Evolutionary conservation across 2,888 invertebrate genomes (phyloP).

Genomic region (Athrips mouffetella): DNA sequence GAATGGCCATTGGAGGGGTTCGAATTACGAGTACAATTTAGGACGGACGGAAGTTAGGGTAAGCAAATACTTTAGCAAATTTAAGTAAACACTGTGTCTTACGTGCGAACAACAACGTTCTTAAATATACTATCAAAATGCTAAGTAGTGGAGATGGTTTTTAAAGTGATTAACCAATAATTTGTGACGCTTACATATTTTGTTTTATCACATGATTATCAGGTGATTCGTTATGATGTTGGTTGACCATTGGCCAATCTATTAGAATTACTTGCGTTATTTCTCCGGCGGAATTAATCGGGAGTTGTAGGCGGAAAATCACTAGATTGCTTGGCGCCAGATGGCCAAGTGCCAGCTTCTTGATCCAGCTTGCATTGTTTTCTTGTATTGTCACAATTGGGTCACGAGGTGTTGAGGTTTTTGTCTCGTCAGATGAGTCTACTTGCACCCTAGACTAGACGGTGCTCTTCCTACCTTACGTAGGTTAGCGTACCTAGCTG

Average conservation of each 20-base stretch:
- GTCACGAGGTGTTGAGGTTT: slow-evolving; percentile 17
- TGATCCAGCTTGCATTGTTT: slow-evolving; percentile 26
- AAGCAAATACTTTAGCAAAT: not conserved
- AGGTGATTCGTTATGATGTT: not conserved
- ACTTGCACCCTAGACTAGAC: no score
- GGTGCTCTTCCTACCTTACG: no score
- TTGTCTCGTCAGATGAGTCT: not conserved
- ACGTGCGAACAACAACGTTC: not conserved
- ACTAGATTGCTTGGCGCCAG: slow-evolving; percentile 47
- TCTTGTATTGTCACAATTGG: slow-evolving; percentile 13
- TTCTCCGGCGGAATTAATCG: slow-evolving; percentile 23
- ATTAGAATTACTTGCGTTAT: slow-evolving; percentile 23
- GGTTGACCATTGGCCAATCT: slow-evolving; percentile 30
- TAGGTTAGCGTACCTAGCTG: no score
- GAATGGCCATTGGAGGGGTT: slow-evolving; percentile 11
- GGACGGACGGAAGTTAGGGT: slow-evolving; percentile 14
- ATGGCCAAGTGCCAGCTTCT: slow-evolving; percentile 58
- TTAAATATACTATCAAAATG: no score
- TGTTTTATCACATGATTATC: not conserved
- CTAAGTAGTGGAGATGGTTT: no score
- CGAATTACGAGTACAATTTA: slow-evolving; percentile 11
- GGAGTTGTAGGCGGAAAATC: slow-evolving; percentile 57
- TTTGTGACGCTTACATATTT: no score
- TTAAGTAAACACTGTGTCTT: not conserved
- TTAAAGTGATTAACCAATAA: no score